A percentile compares a stretch with the other conserved stretches of the same genome.
These are phyloP conservation scores for Drosophila prolongata DNA, from an alignment of 2,888 invertebrate species.

Conservation along the genomic window DNA sequence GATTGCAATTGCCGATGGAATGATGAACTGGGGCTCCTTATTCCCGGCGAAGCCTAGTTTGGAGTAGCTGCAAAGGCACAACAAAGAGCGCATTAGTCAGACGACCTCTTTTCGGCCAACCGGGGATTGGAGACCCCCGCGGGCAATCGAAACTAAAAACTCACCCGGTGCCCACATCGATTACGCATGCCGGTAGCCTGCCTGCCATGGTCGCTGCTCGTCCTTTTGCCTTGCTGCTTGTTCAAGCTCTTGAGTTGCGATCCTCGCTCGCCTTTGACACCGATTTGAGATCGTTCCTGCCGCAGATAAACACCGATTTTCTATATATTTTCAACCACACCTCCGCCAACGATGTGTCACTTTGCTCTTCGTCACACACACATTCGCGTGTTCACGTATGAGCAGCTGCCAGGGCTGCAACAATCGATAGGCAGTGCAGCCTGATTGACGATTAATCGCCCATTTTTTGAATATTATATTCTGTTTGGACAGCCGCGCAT, in stretches of 20 bases:
- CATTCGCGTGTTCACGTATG: constrained; percentile 31
- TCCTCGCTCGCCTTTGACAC: constrained; percentile 40
- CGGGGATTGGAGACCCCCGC: constrained; percentile 26
- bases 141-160: constrained; percentile 68
- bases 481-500: too few species aligned
- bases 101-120: constrained; percentile 29
- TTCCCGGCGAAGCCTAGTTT: constrained; percentile 99
- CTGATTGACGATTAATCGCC: constrained; percentile 3
- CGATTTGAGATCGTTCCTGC: constrained; percentile 36
- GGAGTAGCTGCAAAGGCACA: constrained; percentile 89
- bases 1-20: constrained; percentile 99
- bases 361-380: constrained; percentile 70
- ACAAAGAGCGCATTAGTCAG: constrained; percentile 9
- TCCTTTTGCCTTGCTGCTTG: constrained; percentile 34
- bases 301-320: constrained; percentile 56
- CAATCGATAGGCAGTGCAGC: neutral
- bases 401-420: constrained; percentile 22
- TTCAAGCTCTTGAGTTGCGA: constrained; percentile 41
- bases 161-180: constrained; percentile 99
- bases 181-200: constrained; percentile 96
- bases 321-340: constrained; percentile 76
- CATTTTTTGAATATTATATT: neutral
- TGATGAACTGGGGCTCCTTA: constrained; percentile 99
- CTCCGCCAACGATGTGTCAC: constrained; percentile 78
- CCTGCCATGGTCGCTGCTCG: constrained; percentile 81